These are phyloP conservation scores for Esox masquinongy DNA, from an alignment of 2,797 vertebrate species.

Conservation along the genomic window DNA sequence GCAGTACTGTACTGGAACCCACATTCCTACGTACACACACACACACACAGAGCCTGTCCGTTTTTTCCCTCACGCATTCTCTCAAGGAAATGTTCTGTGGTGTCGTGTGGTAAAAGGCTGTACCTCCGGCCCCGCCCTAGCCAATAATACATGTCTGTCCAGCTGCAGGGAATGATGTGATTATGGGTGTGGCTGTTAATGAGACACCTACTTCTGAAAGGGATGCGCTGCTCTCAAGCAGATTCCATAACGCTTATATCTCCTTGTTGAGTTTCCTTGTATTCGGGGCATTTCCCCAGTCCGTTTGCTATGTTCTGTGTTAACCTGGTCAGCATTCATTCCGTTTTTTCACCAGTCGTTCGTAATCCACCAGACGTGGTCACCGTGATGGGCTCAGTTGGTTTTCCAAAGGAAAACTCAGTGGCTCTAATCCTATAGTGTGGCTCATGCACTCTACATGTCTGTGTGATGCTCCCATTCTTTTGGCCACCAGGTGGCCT, in stretches of 20 bases:
- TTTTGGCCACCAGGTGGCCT: conserved; percentile 22
- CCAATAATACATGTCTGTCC: not conserved
- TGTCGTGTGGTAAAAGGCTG: not conserved
- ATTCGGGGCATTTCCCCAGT: not conserved
- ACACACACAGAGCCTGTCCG: not conserved
- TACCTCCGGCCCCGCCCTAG: not conserved
- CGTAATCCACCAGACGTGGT: not conserved
- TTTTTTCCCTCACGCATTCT: not conserved
- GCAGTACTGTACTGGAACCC: conserved; percentile 13
- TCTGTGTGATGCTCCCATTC: not conserved
- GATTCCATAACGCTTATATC: not conserved
- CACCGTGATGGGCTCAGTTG: not conserved
- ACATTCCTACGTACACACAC: not conserved
- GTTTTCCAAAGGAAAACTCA: not conserved
- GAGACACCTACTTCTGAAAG: not conserved
- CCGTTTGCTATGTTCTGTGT: not conserved
- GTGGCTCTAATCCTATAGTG: not conserved
- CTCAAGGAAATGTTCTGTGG: not conserved
- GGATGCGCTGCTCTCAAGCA: not conserved
- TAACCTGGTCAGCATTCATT: not conserved
- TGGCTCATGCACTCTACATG: not conserved
- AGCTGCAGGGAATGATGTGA: conserved; percentile 1
- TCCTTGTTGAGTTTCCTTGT: not conserved
- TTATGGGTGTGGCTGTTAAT: not conserved
- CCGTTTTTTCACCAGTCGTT: not conserved